Evolutionary conservation across 2,113 vertebrate genomes (phyloP).

Genomic region (Nanorana parkeri): DNA sequence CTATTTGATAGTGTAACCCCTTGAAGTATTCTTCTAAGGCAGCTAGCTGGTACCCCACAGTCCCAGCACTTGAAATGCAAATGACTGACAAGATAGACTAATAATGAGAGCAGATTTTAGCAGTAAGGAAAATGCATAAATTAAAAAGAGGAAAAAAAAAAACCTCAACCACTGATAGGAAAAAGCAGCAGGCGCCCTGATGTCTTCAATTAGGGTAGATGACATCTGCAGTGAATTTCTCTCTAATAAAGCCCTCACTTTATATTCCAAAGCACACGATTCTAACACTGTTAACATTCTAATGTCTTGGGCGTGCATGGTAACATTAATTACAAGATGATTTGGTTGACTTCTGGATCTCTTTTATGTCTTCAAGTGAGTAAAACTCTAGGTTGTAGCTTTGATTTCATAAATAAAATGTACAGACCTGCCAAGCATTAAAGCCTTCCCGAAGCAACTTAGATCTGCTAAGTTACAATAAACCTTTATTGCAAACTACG

Average conservation of each 20-base stretch:
- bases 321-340: constrained; percentile 99
- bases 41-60: constrained; percentile 83
- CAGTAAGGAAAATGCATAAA: constrained; percentile 94
- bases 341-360: constrained; percentile 95
- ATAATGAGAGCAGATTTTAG: constrained; percentile 99
- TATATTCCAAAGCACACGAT: constrained; percentile 97
- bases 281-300: constrained; percentile 99
- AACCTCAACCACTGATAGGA: constrained; percentile 92
- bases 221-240: constrained; percentile 95
- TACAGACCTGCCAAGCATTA: constrained; percentile 89
- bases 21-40: constrained; percentile 87
- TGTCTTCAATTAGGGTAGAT: constrained; percentile 99
- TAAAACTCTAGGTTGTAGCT: constrained; percentile 91
- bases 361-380: constrained; percentile 94
- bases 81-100: constrained; percentile 94
- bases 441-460: constrained; percentile 79
- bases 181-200: constrained; percentile 96
- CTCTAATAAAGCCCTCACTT: constrained; percentile 99
- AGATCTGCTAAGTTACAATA: constrained; percentile 84
- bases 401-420: constrained; percentile 97
- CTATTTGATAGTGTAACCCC: constrained; percentile 86
- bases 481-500: constrained; percentile 81
- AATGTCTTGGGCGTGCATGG: constrained; percentile 96
- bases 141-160: constrained; percentile 80
- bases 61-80: constrained; percentile 99